Evolutionary conservation across 2,888 invertebrate species (phyloP), one percentile per base, ranked within the genome.

Genomic region (Phaonia tiefii): DNA sequence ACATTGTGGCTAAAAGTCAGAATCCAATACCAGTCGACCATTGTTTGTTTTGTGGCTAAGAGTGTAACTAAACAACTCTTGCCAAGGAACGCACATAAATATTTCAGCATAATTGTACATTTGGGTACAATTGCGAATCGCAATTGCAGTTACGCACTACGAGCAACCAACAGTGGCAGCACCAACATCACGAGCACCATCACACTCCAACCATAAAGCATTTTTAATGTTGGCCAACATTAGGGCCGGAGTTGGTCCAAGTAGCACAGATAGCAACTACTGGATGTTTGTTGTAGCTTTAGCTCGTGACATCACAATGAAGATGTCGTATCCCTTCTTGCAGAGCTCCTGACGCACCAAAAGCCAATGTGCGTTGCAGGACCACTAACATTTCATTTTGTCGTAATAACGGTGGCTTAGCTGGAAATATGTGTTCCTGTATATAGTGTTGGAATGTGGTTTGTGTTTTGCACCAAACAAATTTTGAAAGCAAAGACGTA

Each of bases 91-190:
- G 42, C 20, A 66, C 85, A 89, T 87, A 88, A 86, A 89, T 88
- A 86, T 86, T 86, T 85, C 85, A 86, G 86, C 86, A 88, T 89
- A 88, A 89, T 88, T 89, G 86, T 88, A 85, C 89, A 87, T 89
- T 87, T 85, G 90, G 89, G 89, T 88, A 85, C 85, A 88, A 89
- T 89, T 89, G 84, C 2, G 42, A 86, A 86, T 86, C 85, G 85
- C 85, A 83, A 65, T 49, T 77, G 65, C 70, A 79, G 46, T 78
- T 77, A 78, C 60, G 75, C 75, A 63, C 26, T 63, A 42, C 20
- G 17, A 60, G 17, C 37, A 58, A 39, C 15, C n/a, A 58, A 4
- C 60, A 31, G 20, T 39, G 11, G 8, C 37, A 20, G 31, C 49
- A 46, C 78, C 75, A 11, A 2, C 26, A 58, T 8, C 20, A 39